phyloP scores from a whole-genome alignment of 2,113 vertebrate species.

The Girardinichthys multiradiatus region DNA sequence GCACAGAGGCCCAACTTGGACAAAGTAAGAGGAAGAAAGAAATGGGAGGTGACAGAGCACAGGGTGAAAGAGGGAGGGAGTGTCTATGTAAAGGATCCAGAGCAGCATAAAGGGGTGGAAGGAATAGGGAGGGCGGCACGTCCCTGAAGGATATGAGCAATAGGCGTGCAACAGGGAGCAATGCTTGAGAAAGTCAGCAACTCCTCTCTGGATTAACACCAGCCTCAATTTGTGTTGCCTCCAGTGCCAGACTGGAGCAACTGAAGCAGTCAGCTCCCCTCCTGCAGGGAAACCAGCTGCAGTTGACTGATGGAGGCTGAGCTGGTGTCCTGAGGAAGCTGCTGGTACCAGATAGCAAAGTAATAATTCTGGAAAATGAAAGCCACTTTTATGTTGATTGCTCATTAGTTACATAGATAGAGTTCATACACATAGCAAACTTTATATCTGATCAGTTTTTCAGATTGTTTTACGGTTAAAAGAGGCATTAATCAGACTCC shows the following conservation, averaged over 20 bases:
- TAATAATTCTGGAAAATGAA: constrained; percentile 30
- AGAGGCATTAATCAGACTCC: too few relatives aligned
- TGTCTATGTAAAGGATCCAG: constrained; percentile 59
- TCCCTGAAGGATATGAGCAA: constrained; percentile 77
- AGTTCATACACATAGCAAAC: background rate
- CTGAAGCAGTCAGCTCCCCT: constrained; percentile 36
- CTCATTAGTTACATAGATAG: constrained; percentile 16
- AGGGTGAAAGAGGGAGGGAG: constrained; percentile 53
- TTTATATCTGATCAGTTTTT: background rate
- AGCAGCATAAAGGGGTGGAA: constrained; percentile 15
- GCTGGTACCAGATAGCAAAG: constrained; percentile 44
- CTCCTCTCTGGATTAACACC: constrained; percentile 67
- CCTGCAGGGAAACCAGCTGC: constrained; percentile 59
- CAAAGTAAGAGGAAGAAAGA: constrained; percentile 52
- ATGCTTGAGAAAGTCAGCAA: constrained; percentile 67
- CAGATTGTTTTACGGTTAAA: background rate
- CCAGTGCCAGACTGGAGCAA: constrained; percentile 50
- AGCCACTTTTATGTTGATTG: constrained; percentile 27
- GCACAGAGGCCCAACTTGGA: constrained; percentile 48
- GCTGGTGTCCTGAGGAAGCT: constrained; percentile 34
- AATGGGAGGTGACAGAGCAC: constrained; percentile 43
- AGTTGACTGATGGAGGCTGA: constrained; percentile 30
- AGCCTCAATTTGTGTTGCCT: constrained; percentile 55
- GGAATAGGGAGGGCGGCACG: constrained; percentile 25
- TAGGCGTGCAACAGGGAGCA: constrained; percentile 79